Base-by-base conservation (phyloP, 2,797 vertebrate genomes). In the Hybognathus amarus region DNA sequence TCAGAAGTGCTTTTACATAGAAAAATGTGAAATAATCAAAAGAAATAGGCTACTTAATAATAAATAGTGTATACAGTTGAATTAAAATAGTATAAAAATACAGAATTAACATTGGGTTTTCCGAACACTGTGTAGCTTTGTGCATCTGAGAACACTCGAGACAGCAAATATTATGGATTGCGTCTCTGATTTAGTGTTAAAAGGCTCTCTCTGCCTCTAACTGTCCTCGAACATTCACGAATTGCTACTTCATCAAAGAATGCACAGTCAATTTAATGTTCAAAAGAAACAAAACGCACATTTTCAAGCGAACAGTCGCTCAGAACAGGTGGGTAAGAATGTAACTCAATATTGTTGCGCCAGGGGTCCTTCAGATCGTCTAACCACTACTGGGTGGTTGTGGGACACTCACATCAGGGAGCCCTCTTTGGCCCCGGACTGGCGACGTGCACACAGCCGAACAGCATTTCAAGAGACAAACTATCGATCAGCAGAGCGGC, bases 401-500 rank as follows among this genome's bases (percentile, higher is more conserved):
- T 67, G 71, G 40, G 52, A 80, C 40, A 70, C 64, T 81, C 80
- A 66, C 80, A 82, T 63, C 63, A 76, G 80, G n/a, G 71, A 33
- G 71, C 80, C 33, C 61, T 42, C 76, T 82, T 56, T 76, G 81
- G 36, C 47, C 47, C 47, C 1, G 36, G 38, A 45, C 47, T 33
- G 64, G 38, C 27, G 13, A 80, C 30, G 17, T 36, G 68, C 33
- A 27, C n/a, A n/a, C 67, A 79, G 27, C 54, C 38, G 18, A n/a
- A 70, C 70, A 52, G 56, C 86, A 59, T 90, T 87, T 86, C 42
- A n/a, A 75, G 36, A 87, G 89, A 90, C 90, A 88, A 89, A 89
- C 88, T 90, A 92, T 92, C 87, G 91, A 94, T 91, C 87, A 83
- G n/a, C 66, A 80, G 83, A 67, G 56, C 30, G 18, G 17, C 79